Conservation (phyloP, 2,888 invertebrate genomes). For the Mesoligia furuncula region DNA sequence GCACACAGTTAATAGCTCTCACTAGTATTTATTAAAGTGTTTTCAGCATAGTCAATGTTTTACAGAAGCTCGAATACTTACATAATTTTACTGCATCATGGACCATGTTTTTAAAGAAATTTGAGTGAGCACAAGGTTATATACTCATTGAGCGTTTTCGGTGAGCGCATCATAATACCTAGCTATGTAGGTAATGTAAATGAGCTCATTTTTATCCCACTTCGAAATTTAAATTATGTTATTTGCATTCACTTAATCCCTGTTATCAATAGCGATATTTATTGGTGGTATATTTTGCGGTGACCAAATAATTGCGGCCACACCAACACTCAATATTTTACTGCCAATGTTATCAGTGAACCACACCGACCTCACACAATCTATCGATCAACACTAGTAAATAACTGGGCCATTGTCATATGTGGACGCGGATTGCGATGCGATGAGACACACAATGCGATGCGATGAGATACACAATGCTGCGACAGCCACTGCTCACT, state of each 20-base stretch:
- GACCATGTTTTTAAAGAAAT: too few species aligned
- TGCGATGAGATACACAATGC: neutral
- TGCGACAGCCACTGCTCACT: too few species aligned
- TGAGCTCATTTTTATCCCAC: neutral
- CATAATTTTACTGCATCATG: neutral
- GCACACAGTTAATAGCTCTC: neutral
- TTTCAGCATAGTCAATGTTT: neutral
- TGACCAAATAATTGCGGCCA: neutral
- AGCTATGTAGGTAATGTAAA: too few species aligned
- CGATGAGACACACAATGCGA: neutral
- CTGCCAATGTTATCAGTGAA: constrained; percentile 11
- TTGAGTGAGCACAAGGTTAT: too few species aligned
- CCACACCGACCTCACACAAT: constrained; percentile 3
- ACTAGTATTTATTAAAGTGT: neutral
- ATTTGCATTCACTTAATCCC: neutral
- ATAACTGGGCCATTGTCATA: neutral
- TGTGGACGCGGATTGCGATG: neutral
- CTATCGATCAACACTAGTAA: neutral
- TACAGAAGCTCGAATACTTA: neutral
- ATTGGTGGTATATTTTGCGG: neutral
- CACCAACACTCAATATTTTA: constrained; percentile 4
- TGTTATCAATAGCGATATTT: neutral
- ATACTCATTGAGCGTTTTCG: too few species aligned
- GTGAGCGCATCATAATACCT: too few species aligned
- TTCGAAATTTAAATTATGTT: neutral